Evolutionary conservation across 2,888 invertebrate species (phyloP).

Genomic region (Tupiocoris notatus): DNA sequence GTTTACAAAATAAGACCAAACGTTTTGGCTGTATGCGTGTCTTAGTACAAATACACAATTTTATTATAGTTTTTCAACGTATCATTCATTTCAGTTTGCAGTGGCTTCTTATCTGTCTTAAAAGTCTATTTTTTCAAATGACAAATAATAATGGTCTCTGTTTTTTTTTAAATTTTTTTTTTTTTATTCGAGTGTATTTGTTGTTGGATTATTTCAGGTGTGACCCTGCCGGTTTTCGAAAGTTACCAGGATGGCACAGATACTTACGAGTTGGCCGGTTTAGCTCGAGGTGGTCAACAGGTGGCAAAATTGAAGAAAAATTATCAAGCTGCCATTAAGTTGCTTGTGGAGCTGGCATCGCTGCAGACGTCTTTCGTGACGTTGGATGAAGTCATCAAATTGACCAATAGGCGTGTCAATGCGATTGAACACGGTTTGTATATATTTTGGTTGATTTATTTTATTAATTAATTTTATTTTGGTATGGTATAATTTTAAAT

Average conservation of each 20-base stretch:
- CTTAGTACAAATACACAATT: too few relatives aligned
- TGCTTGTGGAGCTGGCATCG: conserved; percentile 95
- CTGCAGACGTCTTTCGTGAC: conserved; percentile 98
- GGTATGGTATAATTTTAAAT: too few relatives aligned
- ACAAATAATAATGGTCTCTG: too few relatives aligned
- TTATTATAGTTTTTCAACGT: too few relatives aligned
- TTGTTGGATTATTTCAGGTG: conserved; percentile 62
- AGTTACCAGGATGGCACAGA: conserved; percentile 93
- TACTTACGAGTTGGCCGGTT: conserved; percentile 92
- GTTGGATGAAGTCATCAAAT: conserved; percentile 97
- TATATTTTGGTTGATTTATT: too few relatives aligned
- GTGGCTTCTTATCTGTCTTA: too few relatives aligned
- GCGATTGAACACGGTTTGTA: conserved; percentile 98
- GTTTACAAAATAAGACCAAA: too few relatives aligned
- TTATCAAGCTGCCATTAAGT: conserved; percentile 92
- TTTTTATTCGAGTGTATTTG: background rate
- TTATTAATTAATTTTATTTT: too few relatives aligned
- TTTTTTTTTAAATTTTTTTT: too few relatives aligned
- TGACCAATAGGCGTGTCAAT: conserved; percentile 97
- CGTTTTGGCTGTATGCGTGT: too few relatives aligned
- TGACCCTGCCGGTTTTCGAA: conserved; percentile 93
- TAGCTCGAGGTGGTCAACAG: conserved; percentile 97
- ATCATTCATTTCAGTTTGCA: too few relatives aligned
- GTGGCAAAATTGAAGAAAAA: conserved; percentile 96
- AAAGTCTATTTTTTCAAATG: too few relatives aligned